Evolutionary conservation across 2,113 vertebrate genomes (phyloP), one percentile per base, ranked within the genome.

Genomic region (Colossoma macropomum): DNA sequence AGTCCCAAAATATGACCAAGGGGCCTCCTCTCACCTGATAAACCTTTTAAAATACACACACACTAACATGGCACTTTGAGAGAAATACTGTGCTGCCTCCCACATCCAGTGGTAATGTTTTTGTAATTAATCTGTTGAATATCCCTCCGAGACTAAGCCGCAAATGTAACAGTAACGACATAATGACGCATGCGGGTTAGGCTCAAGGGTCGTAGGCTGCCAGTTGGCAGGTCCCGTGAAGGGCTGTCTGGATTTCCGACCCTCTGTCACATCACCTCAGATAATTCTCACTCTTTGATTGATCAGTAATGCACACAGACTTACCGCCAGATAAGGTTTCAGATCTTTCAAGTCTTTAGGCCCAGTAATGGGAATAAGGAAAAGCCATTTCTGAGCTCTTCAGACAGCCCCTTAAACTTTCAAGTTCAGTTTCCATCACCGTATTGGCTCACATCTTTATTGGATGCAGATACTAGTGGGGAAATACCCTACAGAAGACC

Each of bases 81-180:
- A 52, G 56, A 80, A 85, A 72, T 30, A 63, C 79, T 54, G 65
- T 23, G 27, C 73, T 27, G 69, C 52, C 70, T 74, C 81, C 60
- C 70, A 15, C 28, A 65, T 62, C 75, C 76, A 12, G 23, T 21
- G 68, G 68, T 74, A 68, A 79, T 79, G 66, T 69, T 86, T 68
- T 62, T 70, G 63, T 63, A 78, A 79, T 83, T 79, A 83, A 85
- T 85, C 52, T 63, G 30, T 27, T 74, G 21, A 84, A 82, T 50
- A 30, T 73, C 45, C 68, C 70, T 75, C 38, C 63, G 50, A 84
- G 72, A 82, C 77, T 45, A 80, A 78, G 59, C 60, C 21, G 38
- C 81, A 75, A 82, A 75, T 81, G 76, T 80, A 81, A 83, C 69
- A 79, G 30, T 83, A 86, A 85, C 71, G 79, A 80, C 25, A 50